These are phyloP conservation scores for Drosophila falleni DNA, from an alignment of 2,888 invertebrate species.

Conservation along the genomic window DNA sequence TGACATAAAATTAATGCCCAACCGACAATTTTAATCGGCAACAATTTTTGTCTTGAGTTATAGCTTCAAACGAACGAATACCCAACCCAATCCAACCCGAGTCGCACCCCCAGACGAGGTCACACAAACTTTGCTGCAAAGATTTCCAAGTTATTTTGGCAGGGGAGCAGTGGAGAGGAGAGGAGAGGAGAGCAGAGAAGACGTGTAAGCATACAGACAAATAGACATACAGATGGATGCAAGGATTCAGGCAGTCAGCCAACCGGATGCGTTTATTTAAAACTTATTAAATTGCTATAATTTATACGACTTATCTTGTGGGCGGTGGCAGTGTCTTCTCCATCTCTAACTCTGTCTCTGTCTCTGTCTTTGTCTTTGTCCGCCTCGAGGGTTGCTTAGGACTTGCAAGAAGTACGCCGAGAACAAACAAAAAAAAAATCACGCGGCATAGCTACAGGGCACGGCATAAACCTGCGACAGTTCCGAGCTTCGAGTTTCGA, in stretches of 20 bases:
- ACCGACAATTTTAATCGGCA: slow-evolving; percentile 83
- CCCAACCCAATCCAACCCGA: slow-evolving; percentile 2
- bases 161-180: background rate
- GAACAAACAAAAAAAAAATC: slow-evolving; percentile 65
- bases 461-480: slow-evolving; percentile 65
- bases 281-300: slow-evolving; percentile 85
- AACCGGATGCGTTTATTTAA: slow-evolving; percentile 82
- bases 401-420: slow-evolving; percentile 39
- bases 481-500: slow-evolving; percentile 35
- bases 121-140: slow-evolving; percentile 68
- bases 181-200: slow-evolving; percentile 2
- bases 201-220: slow-evolving; percentile 30
- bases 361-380: slow-evolving; percentile 18
- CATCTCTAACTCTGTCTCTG: background rate
- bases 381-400: slow-evolving; percentile 68
- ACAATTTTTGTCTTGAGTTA: slow-evolving; percentile 81
- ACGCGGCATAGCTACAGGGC: slow-evolving; percentile 56
- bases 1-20: slow-evolving; percentile 83
- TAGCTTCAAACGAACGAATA: slow-evolving; percentile 51
- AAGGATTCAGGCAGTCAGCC: slow-evolving; percentile 39
- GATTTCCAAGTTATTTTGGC: slow-evolving; percentile 64
- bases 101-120: slow-evolving; percentile 40
- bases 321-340: slow-evolving; percentile 28
- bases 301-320: slow-evolving; percentile 83
- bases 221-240: slow-evolving; percentile 14